These are phyloP conservation scores for Acanthurus lineatus DNA, from an alignment of 2,797 vertebrate species.

Conservation along the genomic window DNA sequence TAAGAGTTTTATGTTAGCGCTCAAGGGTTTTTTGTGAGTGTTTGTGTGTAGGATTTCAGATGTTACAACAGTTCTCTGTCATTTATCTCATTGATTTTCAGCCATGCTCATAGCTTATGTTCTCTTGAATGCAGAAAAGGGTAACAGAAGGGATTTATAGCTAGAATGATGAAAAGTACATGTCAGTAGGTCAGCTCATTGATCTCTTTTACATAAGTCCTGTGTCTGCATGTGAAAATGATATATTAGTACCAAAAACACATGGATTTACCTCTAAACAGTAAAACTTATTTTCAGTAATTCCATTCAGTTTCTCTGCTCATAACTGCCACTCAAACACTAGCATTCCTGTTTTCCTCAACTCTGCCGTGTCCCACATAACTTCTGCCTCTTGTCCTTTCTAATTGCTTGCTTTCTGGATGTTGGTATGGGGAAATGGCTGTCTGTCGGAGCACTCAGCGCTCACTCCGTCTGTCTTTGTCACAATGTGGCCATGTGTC, in stretches of 20 bases:
- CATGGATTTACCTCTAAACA: slow-evolving; percentile 22
- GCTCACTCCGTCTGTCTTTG: slow-evolving; percentile 72
- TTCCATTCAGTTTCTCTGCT: neutral
- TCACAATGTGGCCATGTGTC: slow-evolving; percentile 82
- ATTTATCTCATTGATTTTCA: slow-evolving; percentile 68
- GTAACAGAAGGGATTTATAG: slow-evolving; percentile 23
- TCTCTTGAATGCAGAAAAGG: slow-evolving; percentile 32
- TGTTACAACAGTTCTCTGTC: slow-evolving; percentile 51
- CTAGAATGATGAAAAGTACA: slow-evolving; percentile 29
- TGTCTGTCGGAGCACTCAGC: slow-evolving; percentile 72
- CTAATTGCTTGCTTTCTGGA: slow-evolving; percentile 64
- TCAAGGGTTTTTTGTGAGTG: slow-evolving; percentile 27
- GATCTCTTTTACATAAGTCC: slow-evolving; percentile 30
- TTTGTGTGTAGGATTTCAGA: slow-evolving; percentile 52
- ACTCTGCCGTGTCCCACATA: slow-evolving; percentile 49
- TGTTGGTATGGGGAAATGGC: slow-evolving; percentile 66
- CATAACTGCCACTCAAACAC: slow-evolving; percentile 30
- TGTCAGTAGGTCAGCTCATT: slow-evolving; percentile 43
- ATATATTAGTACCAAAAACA: slow-evolving; percentile 21
- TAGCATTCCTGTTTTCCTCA: slow-evolving; percentile 24
- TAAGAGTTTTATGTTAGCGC: slow-evolving; percentile 43
- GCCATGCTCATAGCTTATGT: slow-evolving; percentile 32
- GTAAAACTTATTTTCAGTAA: slow-evolving; percentile 22
- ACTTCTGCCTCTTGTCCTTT: slow-evolving; percentile 65
- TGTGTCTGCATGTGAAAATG: slow-evolving; percentile 14